phyloP scores from a whole-genome alignment of 2,888 invertebrate genomes.

The Dynastes maya region DNA sequence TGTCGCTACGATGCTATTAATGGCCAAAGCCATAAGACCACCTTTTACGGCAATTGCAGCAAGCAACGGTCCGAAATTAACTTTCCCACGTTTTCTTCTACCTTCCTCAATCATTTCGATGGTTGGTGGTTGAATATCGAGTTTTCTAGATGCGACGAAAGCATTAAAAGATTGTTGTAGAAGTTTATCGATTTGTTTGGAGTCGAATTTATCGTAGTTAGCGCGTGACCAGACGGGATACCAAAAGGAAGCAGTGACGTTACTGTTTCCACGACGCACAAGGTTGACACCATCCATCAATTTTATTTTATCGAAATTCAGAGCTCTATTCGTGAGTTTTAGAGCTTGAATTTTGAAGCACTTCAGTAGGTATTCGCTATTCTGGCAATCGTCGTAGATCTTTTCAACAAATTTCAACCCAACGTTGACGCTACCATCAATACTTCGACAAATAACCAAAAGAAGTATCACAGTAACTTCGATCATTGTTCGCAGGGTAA shows the following conservation, averaged over 20 bases:
- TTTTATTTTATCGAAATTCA: slow-evolving; percentile 77
- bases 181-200: slow-evolving; percentile 76
- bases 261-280: slow-evolving; percentile 22
- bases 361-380: slow-evolving; percentile 77
- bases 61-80: slow-evolving; percentile 78
- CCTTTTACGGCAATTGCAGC: slow-evolving; percentile 82
- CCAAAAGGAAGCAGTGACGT: slow-evolving; percentile 10
- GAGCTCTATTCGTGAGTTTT: slow-evolving; percentile 78
- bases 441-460: slow-evolving; percentile 37
- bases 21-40: slow-evolving; percentile 82
- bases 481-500: slow-evolving; percentile 35
- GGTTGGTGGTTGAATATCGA: slow-evolving; percentile 63
- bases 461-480: slow-evolving; percentile 13
- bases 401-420: slow-evolving; percentile 73
- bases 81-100: slow-evolving; percentile 77
- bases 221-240: slow-evolving; percentile 12
- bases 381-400: slow-evolving; percentile 77
- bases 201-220: slow-evolving; percentile 69
- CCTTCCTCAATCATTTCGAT: slow-evolving; percentile 70
- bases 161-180: slow-evolving; percentile 74
- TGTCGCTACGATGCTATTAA: slow-evolving; percentile 82
- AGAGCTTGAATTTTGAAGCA: slow-evolving; percentile 82
- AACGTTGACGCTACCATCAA: slow-evolving; percentile 51
- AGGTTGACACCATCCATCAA: slow-evolving; percentile 53
- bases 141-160: slow-evolving; percentile 76